Percentiles rank a stretch among this genome's conserved stretches.
Conservation (phyloP, 2,113 vertebrate genomes). For the Albula goreensis region DNA sequence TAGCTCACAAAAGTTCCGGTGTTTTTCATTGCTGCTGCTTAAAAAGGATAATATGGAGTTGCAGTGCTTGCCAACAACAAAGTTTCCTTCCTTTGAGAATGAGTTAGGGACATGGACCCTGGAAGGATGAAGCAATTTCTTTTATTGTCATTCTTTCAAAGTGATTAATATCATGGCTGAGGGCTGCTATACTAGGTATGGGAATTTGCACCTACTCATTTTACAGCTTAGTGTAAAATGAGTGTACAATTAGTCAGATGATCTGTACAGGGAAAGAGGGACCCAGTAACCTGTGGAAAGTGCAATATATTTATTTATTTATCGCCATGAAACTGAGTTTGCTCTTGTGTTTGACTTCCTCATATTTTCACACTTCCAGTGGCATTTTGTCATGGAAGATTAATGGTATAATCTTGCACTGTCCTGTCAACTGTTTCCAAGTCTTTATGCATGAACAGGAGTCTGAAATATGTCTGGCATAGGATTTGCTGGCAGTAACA, state of each 20-base stretch:
- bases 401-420: slow-evolving; percentile 30
- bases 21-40: background rate
- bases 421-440: slow-evolving; percentile 28
- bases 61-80: slow-evolving; percentile 2
- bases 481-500: slow-evolving; percentile 12
- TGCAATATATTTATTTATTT: background rate
- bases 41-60: background rate
- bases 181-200: background rate
- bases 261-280: background rate
- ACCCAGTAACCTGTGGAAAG: background rate
- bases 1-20: background rate
- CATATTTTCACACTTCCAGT: slow-evolving; percentile 20
- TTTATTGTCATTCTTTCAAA: slow-evolving; percentile 15
- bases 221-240: background rate
- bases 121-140: slow-evolving; percentile 28
- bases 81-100: slow-evolving; percentile 22
- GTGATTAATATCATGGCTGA: slow-evolving; percentile 22
- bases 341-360: background rate
- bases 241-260: slow-evolving; percentile 1
- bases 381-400: slow-evolving; percentile 34
- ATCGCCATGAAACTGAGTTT: background rate
- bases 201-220: background rate
- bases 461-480: slow-evolving; percentile 5
- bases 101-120: slow-evolving; percentile 23
- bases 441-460: slow-evolving; percentile 29